A percentile compares a stretch with the other conserved stretches of the same genome.
phyloP scores from a whole-genome alignment of 2,113 vertebrate genomes.

The Sinocyclocheilus grahami region DNA sequence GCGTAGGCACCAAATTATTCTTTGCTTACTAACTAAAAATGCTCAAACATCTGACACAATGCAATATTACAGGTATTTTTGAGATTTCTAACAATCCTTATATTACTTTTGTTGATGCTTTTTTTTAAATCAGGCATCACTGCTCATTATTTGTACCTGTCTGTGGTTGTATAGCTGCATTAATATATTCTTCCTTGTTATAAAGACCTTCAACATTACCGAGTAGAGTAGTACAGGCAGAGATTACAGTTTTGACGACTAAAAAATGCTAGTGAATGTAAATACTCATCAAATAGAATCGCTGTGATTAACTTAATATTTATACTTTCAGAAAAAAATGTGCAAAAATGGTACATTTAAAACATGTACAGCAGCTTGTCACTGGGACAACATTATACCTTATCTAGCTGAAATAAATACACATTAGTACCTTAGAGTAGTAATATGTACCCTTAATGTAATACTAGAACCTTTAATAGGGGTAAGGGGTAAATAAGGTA shows the following conservation, averaged over 20 bases:
- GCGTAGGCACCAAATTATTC: not conserved
- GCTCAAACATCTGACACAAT: not conserved
- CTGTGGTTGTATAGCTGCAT: not conserved
- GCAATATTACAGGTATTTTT: not conserved
- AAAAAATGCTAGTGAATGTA: not conserved
- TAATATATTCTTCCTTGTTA: not conserved
- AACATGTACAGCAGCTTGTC: not conserved
- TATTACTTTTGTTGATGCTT: not conserved
- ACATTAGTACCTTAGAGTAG: not conserved
- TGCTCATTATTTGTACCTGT: not conserved
- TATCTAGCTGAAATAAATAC: no score
- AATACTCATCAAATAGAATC: not conserved
- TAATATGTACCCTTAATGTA: not conserved
- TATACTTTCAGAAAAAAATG: not conserved
- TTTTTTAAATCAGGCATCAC: not conserved
- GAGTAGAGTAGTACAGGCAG: not conserved
- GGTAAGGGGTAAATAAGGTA: not conserved
- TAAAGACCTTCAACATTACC: not conserved
- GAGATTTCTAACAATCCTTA: not conserved
- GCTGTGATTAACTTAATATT: not conserved
- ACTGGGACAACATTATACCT: not conserved
- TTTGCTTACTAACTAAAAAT: not conserved
- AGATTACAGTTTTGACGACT: not conserved
- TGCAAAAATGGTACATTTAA: not conserved
- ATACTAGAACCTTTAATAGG: not conserved